These are phyloP conservation scores for Mythimna pallens DNA, from an alignment of 2,888 invertebrate genomes.

Conservation along the genomic window DNA sequence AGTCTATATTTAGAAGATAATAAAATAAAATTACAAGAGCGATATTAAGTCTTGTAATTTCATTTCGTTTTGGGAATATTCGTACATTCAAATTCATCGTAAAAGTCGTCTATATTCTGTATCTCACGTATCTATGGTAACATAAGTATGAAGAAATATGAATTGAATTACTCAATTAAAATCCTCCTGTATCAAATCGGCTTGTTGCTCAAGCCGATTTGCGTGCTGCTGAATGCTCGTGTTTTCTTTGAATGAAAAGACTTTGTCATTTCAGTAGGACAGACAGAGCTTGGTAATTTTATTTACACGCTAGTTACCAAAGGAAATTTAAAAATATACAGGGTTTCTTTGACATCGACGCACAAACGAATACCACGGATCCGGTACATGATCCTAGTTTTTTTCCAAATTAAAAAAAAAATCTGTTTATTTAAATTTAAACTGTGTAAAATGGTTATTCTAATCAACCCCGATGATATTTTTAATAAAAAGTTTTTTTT, in stretches of 20 bases:
- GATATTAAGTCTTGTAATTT: background rate
- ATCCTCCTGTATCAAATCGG: background rate
- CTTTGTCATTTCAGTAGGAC: background rate
- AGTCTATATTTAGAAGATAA: slow-evolving; percentile 5
- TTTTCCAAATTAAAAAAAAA: too few species aligned
- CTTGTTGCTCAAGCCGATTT: too few species aligned
- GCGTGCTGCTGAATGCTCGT: background rate
- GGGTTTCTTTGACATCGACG: too few species aligned
- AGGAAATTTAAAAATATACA: too few species aligned
- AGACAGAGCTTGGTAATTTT: background rate
- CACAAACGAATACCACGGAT: too few species aligned
- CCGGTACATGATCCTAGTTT: too few species aligned
- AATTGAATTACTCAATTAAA: background rate
- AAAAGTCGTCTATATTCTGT: background rate
- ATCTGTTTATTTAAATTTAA: too few species aligned
- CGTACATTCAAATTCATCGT: background rate
- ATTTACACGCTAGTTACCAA: background rate
- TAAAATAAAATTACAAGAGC: slow-evolving; percentile 2
- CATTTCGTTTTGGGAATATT: background rate
- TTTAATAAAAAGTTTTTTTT: too few species aligned
- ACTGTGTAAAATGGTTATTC: too few species aligned
- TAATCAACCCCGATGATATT: too few species aligned
- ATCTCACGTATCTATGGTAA: background rate
- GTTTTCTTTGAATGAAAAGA: background rate
- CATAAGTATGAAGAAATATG: background rate